phyloP scores from a whole-genome alignment of 53 echinoderm and acorn worm species.

The Antedon mediterranea region DNA sequence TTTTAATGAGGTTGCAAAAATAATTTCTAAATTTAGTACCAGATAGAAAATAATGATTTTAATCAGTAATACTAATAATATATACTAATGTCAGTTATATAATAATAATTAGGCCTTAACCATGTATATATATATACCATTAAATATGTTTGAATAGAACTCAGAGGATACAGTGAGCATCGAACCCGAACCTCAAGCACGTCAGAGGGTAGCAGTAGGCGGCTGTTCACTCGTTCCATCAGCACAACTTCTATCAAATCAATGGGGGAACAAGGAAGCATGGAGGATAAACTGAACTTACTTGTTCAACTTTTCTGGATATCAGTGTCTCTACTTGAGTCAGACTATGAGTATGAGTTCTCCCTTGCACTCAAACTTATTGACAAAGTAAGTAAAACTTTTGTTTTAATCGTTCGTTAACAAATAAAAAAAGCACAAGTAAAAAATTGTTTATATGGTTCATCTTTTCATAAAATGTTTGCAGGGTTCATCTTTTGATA shows the following conservation, averaged over 20 bases:
- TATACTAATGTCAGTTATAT: no score
- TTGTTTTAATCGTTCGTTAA: background rate
- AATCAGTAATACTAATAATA: no score
- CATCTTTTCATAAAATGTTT: no score
- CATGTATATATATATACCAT: background rate
- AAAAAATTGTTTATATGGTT: no score
- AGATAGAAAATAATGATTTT: no score
- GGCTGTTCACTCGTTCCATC: constrained; percentile 56
- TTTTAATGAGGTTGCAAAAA: no score
- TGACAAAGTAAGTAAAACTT: constrained; percentile 54
- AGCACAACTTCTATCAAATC: constrained; percentile 55
- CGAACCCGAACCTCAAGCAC: constrained; percentile 60
- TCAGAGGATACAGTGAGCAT: constrained; percentile 56
- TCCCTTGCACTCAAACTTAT: constrained; percentile 67
- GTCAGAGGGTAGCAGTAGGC: constrained; percentile 60
- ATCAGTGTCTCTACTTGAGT: constrained; percentile 84
- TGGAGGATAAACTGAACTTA: constrained; percentile 72
- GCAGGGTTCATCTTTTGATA: no score
- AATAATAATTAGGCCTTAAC: no score
- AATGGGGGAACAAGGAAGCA: constrained; percentile 52
- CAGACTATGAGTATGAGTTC: constrained; percentile 96
- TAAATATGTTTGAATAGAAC: constrained; percentile 4
- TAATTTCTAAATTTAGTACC: no score
- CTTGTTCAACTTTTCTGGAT: constrained; percentile 91
- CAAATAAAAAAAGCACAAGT: background rate